A percentile compares a stretch with the other conserved stretches of the same genome.
Conservation (phyloP, 1,140 invertebrate species). For the Leptonema lineaticorne region DNA sequence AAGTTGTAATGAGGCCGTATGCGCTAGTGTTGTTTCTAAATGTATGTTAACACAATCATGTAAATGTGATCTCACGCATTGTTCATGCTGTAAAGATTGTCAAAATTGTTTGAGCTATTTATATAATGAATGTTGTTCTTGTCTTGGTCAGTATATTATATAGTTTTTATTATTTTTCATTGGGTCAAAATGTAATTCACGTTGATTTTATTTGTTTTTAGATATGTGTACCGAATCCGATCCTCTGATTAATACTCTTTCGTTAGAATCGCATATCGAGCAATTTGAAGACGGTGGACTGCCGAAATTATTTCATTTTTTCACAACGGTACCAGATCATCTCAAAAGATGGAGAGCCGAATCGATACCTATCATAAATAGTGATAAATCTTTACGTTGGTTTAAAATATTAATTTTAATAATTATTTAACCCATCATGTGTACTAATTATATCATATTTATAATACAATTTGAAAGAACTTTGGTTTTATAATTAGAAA, state of each 20-base stretch:
- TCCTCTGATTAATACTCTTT: slow-evolving; percentile 44
- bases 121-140: slow-evolving; percentile 92
- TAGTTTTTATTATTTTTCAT: background rate
- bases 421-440: background rate
- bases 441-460: background rate
- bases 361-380: slow-evolving; percentile 71
- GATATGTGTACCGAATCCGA: slow-evolving; percentile 81
- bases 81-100: slow-evolving; percentile 91
- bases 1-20: slow-evolving; percentile 83
- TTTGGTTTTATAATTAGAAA: background rate
- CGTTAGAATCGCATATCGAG: slow-evolving; percentile 82
- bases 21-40: slow-evolving; percentile 92
- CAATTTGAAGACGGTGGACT: slow-evolving; percentile 78
- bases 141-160: slow-evolving; percentile 73
- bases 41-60: slow-evolving; percentile 94
- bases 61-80: slow-evolving; percentile 89
- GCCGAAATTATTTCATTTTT: slow-evolving; percentile 77
- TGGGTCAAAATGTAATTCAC: background rate
- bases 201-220: slow-evolving; percentile 47
- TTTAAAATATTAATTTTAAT: slow-evolving; percentile 14
- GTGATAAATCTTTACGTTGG: slow-evolving; percentile 24
- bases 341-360: slow-evolving; percentile 75
- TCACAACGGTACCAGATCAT: slow-evolving; percentile 76
- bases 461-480: background rate
- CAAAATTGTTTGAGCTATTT: slow-evolving; percentile 84